Base-by-base conservation (phyloP, 2,888 invertebrate genomes). In the Metalampra italica region DNA sequence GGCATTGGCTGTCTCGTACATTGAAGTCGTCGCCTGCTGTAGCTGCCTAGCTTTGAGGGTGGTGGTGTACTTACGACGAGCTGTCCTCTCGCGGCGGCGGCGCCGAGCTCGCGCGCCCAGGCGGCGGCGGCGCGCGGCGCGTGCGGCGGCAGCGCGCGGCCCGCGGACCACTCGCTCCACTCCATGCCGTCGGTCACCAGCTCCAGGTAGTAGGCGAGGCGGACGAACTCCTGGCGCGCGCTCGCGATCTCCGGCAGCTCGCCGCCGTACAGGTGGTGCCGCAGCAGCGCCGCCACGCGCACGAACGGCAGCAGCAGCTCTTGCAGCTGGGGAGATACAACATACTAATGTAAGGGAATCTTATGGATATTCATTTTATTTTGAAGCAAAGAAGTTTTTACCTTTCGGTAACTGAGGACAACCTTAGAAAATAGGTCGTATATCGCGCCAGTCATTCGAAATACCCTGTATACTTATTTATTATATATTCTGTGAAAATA, bases 301-400 rank as follows among this genome's bases (percentile, higher is more conserved):
- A 98, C 82, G 81, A 95, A 97, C 13, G 97, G 97, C 54, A 97
- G 83, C 67, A 96, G 94, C 51, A 96, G 83, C 56, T 93, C 92
- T 79, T 96, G 95, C 49, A 97, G 90, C 91, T 94, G 82, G 12
- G 38, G 45, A 45, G 37, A 37, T 7, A 51, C n/a, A n/a, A n/a
- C n/a, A n/a, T n/a, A n/a, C n/a, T n/a, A n/a, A n/a, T n/a, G n/a
- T n/a, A n/a, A n/a, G n/a, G n/a, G n/a, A n/a, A n/a, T n/a, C n/a
- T n/a, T n/a, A n/a, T n/a, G n/a, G n/a, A n/a, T n/a, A n/a, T n/a
- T n/a, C n/a, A n/a, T n/a, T n/a, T n/a, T n/a, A n/a, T n/a, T n/a
- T n/a, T n/a, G n/a, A n/a, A n/a, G n/a, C n/a, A n/a, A n/a, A n/a
- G n/a, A n/a, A n/a, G n/a, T n/a, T n/a, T n/a, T n/a, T n/a, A n/a